Percentiles rank a stretch among this genome's conserved stretches.
Evolutionary conservation across 2,888 invertebrate genomes (phyloP).

Genomic region (Melangyna quadrimaculata): DNA sequence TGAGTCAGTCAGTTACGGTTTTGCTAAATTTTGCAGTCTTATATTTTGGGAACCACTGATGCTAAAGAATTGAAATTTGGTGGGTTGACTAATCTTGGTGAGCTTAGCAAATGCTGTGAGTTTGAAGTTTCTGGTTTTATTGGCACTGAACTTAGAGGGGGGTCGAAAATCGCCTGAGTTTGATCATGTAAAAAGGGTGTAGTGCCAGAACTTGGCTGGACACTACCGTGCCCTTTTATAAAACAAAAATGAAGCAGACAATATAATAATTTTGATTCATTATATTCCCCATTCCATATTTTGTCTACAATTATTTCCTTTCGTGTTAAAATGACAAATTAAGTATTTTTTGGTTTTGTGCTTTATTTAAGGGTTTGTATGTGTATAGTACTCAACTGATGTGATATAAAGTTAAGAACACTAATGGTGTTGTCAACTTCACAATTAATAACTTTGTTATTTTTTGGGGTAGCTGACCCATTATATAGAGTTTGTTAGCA

Average conservation of each 20-base stretch:
- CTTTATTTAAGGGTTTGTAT: neutral
- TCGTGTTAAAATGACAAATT: slow-evolving; percentile 6
- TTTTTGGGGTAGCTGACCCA: neutral
- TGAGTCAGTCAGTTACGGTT: too few relatives aligned
- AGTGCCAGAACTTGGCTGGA: too few relatives aligned
- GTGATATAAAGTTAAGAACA: neutral
- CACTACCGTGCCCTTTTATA: too few relatives aligned
- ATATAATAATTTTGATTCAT: neutral
- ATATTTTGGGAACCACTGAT: too few relatives aligned
- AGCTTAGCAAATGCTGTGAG: too few relatives aligned
- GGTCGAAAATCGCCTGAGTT: too few relatives aligned
- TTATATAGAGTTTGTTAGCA: neutral
- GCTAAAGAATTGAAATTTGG: too few relatives aligned
- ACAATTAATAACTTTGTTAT: neutral
- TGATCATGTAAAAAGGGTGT: too few relatives aligned
- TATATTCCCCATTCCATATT: neutral
- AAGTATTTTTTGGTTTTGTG: neutral
- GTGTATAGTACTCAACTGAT: neutral
- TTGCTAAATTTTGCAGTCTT: too few relatives aligned
- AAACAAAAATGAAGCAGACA: neutral
- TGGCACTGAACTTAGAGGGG: too few relatives aligned
- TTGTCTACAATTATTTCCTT: neutral
- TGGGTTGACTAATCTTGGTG: too few relatives aligned
- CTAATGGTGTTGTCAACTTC: neutral
- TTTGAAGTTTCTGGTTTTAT: too few relatives aligned